These are phyloP conservation scores for Ginglymostoma cirratum DNA, from an alignment of 2,113 vertebrate species.

Conservation along the genomic window DNA sequence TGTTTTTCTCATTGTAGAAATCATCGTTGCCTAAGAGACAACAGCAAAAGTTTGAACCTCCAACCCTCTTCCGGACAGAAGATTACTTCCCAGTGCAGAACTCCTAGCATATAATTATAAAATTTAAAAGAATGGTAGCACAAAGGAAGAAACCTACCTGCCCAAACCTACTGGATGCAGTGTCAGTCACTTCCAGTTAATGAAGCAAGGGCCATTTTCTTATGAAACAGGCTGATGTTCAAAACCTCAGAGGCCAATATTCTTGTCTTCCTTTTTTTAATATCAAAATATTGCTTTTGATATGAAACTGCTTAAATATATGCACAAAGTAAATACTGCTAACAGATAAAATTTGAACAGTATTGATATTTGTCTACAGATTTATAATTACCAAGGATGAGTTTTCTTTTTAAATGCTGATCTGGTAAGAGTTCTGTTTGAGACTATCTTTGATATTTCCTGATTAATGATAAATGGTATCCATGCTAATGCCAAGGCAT, in stretches of 20 bases:
- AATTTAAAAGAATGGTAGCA: background rate
- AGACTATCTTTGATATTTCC: background rate
- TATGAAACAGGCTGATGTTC: background rate
- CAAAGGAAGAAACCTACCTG: background rate
- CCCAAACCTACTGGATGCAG: background rate
- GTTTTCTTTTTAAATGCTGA: background rate
- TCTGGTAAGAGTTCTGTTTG: background rate
- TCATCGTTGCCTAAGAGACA: conserved; percentile 60
- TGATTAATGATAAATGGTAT: background rate
- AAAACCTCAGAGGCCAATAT: background rate
- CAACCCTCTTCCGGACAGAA: conserved; percentile 79
- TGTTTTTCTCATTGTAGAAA: conserved; percentile 56
- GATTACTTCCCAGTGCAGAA: conserved; percentile 73
- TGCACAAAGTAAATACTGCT: background rate
- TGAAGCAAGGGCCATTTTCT: background rate
- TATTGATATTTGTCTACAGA: background rate
- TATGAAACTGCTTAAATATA: conserved; percentile 13
- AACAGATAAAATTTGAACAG: too few species aligned
- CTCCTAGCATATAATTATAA: background rate
- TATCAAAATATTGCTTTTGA: background rate
- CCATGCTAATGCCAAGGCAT: background rate
- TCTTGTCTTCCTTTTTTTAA: conserved; percentile 24
- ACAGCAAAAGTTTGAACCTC: conserved; percentile 62
- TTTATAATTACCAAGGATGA: background rate
- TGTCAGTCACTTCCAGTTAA: background rate